phyloP scores from a whole-genome alignment of 2,113 vertebrate genomes.

The Panthera tigris region DNA sequence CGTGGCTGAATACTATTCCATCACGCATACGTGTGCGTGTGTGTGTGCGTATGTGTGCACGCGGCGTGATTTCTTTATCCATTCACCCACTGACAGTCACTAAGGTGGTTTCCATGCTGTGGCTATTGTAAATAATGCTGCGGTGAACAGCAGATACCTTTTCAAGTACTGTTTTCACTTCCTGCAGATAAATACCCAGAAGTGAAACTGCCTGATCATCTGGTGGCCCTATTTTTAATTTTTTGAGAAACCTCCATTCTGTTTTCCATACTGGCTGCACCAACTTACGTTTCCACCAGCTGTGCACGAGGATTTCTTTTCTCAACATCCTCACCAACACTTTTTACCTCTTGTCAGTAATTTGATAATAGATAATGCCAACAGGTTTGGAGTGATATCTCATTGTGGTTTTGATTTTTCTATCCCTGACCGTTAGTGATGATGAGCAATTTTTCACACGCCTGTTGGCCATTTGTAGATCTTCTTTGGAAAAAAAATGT shows the following conservation, averaged over 20 bases:
- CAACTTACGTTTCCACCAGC: background rate
- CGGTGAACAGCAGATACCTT: background rate
- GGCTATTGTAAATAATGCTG: background rate
- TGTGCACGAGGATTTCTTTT: background rate
- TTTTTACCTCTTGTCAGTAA: background rate
- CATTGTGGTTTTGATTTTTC: background rate
- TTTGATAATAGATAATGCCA: background rate
- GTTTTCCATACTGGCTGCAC: background rate
- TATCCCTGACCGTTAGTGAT: background rate
- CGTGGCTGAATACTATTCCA: background rate
- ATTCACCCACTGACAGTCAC: background rate
- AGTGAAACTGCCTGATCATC: background rate
- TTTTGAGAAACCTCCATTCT: background rate
- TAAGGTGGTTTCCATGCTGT: background rate
- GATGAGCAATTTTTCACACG: background rate
- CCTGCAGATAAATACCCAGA: background rate
- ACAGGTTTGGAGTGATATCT: background rate
- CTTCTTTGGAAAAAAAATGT: background rate
- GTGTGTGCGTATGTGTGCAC: background rate
- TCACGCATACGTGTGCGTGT: rapidly evolving
- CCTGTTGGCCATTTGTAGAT: background rate
- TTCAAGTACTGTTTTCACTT: background rate
- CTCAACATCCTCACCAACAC: background rate
- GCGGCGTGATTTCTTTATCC: background rate
- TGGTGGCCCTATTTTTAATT: background rate